Percentiles rank a stretch among this genome's conserved stretches.
Evolutionary conservation across 2,113 vertebrate genomes (phyloP).

Genomic region (Bubo bubo): DNA sequence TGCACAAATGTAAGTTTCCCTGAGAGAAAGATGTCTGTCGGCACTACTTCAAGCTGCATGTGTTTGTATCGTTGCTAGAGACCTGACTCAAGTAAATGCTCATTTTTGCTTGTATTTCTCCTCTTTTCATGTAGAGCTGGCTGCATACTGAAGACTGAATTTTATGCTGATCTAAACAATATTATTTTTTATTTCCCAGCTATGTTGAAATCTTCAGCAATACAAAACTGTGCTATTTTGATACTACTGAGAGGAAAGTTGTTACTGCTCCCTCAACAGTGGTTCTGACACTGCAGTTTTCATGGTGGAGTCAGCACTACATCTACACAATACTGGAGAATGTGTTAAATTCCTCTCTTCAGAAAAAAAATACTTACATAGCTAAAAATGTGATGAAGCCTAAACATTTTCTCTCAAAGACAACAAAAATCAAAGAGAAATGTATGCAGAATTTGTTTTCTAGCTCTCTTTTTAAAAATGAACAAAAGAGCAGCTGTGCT

Average conservation of each 20-base stretch:
- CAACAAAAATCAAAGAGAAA: constrained; percentile 24
- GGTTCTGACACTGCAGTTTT: constrained; percentile 42
- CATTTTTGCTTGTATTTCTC: background rate
- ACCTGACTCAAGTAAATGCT: background rate
- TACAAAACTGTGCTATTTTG: constrained; percentile 21
- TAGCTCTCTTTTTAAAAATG: background rate
- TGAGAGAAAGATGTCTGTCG: constrained; percentile 1
- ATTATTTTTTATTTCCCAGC: constrained; percentile 37
- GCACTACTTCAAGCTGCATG: background rate
- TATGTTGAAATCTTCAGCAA: constrained; percentile 1
- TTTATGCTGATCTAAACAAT: constrained; percentile 37
- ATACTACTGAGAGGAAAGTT: background rate
- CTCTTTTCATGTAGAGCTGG: constrained; percentile 35
- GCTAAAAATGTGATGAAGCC: constrained; percentile 19
- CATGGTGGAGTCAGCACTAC: background rate
- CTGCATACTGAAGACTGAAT: background rate
- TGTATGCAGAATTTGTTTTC: background rate
- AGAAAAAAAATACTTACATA: background rate
- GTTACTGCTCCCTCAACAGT: background rate
- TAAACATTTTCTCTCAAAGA: constrained; percentile 32
- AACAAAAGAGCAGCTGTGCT: constrained; percentile 50
- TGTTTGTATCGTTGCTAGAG: constrained; percentile 3
- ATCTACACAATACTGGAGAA: background rate
- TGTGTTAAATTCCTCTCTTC: constrained; percentile 9
- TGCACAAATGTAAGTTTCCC: background rate